These are phyloP conservation scores for Macrosteles quadrilineatus DNA, from an alignment of 1,140 invertebrate genomes.

Conservation along the genomic window DNA sequence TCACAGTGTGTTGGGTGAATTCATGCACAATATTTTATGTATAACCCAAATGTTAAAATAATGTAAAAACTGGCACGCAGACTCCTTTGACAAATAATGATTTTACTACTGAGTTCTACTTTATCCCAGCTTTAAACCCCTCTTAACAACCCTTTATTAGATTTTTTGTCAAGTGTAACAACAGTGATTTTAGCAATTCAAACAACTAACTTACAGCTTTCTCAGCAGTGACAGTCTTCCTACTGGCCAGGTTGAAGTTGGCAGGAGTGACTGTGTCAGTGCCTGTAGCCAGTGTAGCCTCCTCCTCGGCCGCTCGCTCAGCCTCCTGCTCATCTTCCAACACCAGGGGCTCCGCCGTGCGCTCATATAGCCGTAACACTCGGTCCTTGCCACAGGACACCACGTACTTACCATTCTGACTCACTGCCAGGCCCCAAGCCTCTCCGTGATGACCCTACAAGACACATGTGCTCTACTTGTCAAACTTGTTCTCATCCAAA, in stretches of 20 bases:
- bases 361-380: slow-evolving; percentile 84
- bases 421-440: slow-evolving; percentile 73
- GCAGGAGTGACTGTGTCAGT: slow-evolving; percentile 68
- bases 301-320: slow-evolving; percentile 70
- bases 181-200: no score
- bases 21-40: no score
- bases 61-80: no score
- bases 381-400: slow-evolving; percentile 87
- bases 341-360: slow-evolving; percentile 86
- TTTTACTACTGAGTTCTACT: no score
- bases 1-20: no score
- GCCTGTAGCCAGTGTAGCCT: slow-evolving; percentile 69
- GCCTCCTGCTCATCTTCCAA: slow-evolving; percentile 90
- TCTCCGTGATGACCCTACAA: slow-evolving; percentile 75
- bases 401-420: slow-evolving; percentile 77
- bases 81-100: no score
- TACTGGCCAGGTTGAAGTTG: slow-evolving; percentile 78
- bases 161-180: no score
- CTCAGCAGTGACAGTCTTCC: slow-evolving; percentile 89
- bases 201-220: slow-evolving; percentile 78
- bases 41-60: no score
- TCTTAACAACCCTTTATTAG: no score
- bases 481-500: no score
- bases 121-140: no score
- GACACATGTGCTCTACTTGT: slow-evolving; percentile 21